phyloP scores from a whole-genome alignment of 1,140 invertebrate species.

The Physella acuta region DNA sequence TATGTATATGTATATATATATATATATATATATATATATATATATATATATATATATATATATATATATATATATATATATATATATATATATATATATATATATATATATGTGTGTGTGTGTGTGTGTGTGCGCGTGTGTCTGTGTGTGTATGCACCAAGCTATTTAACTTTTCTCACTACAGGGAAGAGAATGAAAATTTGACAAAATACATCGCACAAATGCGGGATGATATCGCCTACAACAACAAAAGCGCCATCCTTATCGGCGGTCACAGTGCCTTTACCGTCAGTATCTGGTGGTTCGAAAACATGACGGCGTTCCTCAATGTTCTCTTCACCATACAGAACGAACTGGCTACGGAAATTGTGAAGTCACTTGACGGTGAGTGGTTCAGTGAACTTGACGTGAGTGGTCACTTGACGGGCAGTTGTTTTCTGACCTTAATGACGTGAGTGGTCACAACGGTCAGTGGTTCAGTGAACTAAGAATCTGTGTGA shows the following conservation, averaged over 20 bases:
- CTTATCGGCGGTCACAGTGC: no score
- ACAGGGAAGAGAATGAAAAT: no score
- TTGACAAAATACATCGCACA: constrained; percentile 15
- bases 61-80: neutral
- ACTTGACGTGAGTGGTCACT: neutral
- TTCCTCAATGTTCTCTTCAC: constrained; percentile 45
- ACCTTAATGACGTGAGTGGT: constrained; percentile 13
- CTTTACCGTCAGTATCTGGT: constrained; percentile 32
- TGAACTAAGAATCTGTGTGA: no score
- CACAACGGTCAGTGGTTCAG: no score
- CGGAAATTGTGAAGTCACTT: constrained; percentile 26
- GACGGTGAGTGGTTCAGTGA: constrained; percentile 15
- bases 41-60: neutral
- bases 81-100: neutral
- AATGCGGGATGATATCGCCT: constrained; percentile 32
- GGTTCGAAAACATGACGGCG: constrained; percentile 49
- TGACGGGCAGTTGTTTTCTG: neutral
- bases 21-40: neutral
- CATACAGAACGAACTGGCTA: constrained; percentile 43
- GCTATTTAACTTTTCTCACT: no score
- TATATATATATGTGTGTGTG: neutral
- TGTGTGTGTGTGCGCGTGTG: neutral
- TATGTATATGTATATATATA: neutral
- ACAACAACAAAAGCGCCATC: constrained; percentile 25
- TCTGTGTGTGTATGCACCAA: neutral